These are phyloP conservation scores for Epiblema foenella DNA, from an alignment of 2,888 invertebrate species.

Conservation along the genomic window DNA sequence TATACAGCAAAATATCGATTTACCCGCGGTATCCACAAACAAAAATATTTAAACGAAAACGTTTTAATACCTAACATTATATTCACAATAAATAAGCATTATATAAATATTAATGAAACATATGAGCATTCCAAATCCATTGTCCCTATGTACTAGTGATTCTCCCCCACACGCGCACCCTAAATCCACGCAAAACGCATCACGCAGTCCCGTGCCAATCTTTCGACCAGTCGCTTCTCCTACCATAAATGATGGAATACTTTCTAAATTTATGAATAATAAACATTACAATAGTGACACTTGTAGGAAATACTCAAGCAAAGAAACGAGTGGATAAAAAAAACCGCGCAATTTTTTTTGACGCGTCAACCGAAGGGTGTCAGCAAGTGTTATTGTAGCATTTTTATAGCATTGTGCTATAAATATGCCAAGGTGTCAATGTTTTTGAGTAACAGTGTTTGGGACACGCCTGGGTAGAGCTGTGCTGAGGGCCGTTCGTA, in stretches of 20 bases:
- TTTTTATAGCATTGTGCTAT: slow-evolving; percentile 55
- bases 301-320: slow-evolving; percentile 19
- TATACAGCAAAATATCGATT: not conserved
- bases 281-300: slow-evolving; percentile 1
- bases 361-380: slow-evolving; percentile 35
- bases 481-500: slow-evolving; percentile 56
- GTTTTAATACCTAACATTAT: not conserved
- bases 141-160: slow-evolving; percentile 49
- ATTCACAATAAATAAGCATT: not conserved
- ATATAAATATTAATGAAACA: slow-evolving; percentile 27
- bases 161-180: slow-evolving; percentile 77
- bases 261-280: slow-evolving; percentile 50
- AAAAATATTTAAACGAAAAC: not conserved
- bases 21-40: not conserved
- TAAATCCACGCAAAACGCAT: slow-evolving; percentile 64
- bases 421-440: slow-evolving; percentile 61
- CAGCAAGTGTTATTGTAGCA: slow-evolving; percentile 55
- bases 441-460: slow-evolving; percentile 61
- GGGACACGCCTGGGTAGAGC: slow-evolving; percentile 53
- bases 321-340: slow-evolving; percentile 47
- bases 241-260: slow-evolving; percentile 52
- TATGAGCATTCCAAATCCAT: slow-evolving; percentile 35
- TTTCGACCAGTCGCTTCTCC: slow-evolving; percentile 68
- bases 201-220: slow-evolving; percentile 77
- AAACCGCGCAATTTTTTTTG: slow-evolving; percentile 48